These are phyloP conservation scores for Lomographa bimaculata DNA, from an alignment of 2,888 invertebrate genomes.

Conservation along the genomic window DNA sequence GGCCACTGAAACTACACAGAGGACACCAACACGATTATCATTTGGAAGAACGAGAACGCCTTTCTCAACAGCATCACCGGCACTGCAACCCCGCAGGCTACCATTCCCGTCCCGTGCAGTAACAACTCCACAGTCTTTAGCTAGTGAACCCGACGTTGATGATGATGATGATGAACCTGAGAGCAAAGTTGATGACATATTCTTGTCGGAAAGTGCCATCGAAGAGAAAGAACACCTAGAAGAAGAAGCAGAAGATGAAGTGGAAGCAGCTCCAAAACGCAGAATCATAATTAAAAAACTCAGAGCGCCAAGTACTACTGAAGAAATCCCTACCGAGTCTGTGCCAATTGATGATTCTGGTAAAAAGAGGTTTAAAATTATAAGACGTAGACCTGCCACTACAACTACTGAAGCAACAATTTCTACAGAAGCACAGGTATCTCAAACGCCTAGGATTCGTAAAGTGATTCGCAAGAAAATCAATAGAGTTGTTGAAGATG, in stretches of 20 bases:
- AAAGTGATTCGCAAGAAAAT: constrained; percentile 71
- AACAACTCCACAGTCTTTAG: constrained; percentile 51
- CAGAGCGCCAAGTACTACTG: constrained; percentile 42
- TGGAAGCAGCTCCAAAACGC: constrained; percentile 46
- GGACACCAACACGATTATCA: constrained; percentile 50
- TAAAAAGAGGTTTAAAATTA: constrained; percentile 62
- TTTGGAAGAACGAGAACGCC: constrained; percentile 54
- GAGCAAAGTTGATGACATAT: constrained; percentile 66
- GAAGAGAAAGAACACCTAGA: constrained; percentile 74
- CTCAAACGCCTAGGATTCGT: constrained; percentile 53
- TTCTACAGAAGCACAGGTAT: constrained; percentile 34
- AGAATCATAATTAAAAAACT: constrained; percentile 57
- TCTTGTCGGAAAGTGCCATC: constrained; percentile 76
- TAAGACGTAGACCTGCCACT: constrained; percentile 59
- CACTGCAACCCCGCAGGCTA: constrained; percentile 55
- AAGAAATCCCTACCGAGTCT: constrained; percentile 51
- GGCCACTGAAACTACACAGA: constrained; percentile 50
- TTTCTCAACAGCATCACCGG: constrained; percentile 36
- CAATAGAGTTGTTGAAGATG: constrained; percentile 48
- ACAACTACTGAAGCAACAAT: constrained; percentile 33
- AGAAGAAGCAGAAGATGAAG: constrained; percentile 42
- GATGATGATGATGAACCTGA: constrained; percentile 61
- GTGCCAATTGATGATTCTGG: constrained; percentile 57
- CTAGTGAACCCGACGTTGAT: constrained; percentile 39
- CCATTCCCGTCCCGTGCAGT: constrained; percentile 56